Percentiles rank a stretch among this genome's conserved stretches.
These are phyloP conservation scores for Sebastes fasciatus DNA, from an alignment of 2,113 vertebrate species.

Conservation along the genomic window DNA sequence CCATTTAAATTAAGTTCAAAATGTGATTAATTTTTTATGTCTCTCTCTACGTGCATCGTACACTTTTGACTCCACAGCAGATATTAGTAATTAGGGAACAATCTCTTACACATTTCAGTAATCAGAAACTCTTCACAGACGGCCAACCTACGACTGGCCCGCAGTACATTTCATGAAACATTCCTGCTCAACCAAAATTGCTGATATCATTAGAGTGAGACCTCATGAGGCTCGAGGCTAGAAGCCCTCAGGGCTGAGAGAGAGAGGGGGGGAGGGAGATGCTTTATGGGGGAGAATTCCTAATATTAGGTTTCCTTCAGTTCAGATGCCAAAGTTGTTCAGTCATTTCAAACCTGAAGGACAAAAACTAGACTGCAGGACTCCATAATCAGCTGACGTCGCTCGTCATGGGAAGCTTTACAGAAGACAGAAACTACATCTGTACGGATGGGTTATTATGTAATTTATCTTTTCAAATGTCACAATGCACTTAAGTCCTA, in stretches of 20 bases:
- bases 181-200: conserved; percentile 41
- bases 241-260: conserved; percentile 26
- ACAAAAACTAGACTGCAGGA: conserved; percentile 60
- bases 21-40: neutral
- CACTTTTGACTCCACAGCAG: neutral
- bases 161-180: conserved; percentile 11
- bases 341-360: conserved; percentile 57
- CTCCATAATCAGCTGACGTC: conserved; percentile 43
- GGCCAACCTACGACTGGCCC: too few species aligned
- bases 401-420: neutral
- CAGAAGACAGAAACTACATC: conserved; percentile 1
- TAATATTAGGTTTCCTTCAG: conserved; percentile 74
- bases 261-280: neutral
- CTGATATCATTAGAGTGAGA: conserved; percentile 38
- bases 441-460: neutral
- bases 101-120: neutral
- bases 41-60: neutral
- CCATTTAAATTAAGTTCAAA: neutral
- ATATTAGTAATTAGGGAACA: neutral
- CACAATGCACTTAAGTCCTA: neutral
- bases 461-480: neutral
- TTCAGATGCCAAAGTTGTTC: conserved; percentile 67
- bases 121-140: conserved; percentile 16
- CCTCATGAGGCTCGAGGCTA: conserved; percentile 31
- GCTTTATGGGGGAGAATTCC: conserved; percentile 47